Conservation (phyloP, 2,888 invertebrate species). For the Papilio demoleus region DNA sequence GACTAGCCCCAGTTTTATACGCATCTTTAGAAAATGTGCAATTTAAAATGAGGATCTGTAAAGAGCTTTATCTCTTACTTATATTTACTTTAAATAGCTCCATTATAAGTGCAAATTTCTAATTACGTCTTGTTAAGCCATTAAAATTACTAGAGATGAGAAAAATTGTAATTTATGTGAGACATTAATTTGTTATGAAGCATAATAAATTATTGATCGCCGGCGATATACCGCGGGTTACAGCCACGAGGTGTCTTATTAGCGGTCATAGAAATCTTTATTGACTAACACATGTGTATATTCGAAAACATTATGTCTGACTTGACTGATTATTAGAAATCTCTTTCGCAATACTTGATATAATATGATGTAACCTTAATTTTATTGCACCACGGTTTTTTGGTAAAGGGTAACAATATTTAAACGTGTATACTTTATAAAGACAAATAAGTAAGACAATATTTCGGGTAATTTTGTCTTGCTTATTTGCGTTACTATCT, state of each 20-base stretch:
- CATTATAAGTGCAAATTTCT: background rate
- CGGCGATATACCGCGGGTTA: constrained; percentile 42
- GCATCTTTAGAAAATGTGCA: too few species aligned
- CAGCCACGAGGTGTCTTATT: constrained; percentile 46
- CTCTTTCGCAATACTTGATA: constrained; percentile 47
- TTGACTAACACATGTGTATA: constrained; percentile 42
- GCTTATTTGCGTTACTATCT: too few species aligned
- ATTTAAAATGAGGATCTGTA: too few species aligned
- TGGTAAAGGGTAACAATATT: background rate
- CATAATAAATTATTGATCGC: constrained; percentile 47
- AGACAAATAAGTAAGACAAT: too few species aligned
- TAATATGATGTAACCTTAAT: background rate
- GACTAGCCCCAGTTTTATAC: too few species aligned
- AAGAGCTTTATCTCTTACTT: too few species aligned
- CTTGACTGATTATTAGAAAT: constrained; percentile 50
- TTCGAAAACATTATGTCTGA: constrained; percentile 48
- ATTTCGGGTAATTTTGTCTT: too few species aligned
- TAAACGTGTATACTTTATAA: too few species aligned
- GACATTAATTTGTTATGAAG: constrained; percentile 13
- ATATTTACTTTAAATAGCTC: too few species aligned
- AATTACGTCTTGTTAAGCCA: background rate
- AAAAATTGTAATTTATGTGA: constrained; percentile 15
- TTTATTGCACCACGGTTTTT: background rate
- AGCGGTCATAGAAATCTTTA: constrained; percentile 47
- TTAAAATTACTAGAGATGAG: constrained; percentile 4